Evolutionary conservation across 2,888 invertebrate species (phyloP).

Genomic region (Drosophila seclusa): DNA sequence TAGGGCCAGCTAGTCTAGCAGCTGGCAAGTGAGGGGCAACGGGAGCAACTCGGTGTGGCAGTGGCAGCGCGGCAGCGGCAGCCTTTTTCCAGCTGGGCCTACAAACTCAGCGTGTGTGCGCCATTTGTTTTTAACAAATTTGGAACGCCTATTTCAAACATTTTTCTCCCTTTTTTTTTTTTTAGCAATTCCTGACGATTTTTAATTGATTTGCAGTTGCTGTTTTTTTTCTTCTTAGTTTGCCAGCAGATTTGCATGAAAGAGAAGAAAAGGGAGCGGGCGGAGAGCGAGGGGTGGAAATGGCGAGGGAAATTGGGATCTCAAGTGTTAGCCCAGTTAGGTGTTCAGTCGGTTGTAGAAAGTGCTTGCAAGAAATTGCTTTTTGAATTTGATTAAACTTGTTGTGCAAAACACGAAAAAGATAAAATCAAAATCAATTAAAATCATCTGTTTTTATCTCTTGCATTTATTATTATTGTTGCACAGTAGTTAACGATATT

Average conservation of each 20-base stretch:
- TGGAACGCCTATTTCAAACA: conserved; percentile 26
- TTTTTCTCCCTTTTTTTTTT: conserved; percentile 8
- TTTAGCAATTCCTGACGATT: conserved; percentile 25
- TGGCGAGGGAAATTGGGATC: not conserved
- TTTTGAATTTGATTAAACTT: not conserved
- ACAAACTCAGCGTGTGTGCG: conserved; percentile 41
- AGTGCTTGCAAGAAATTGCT: not conserved
- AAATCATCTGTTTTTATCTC: not conserved
- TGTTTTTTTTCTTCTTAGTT: conserved; percentile 4
- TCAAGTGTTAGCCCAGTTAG: conserved; percentile 45
- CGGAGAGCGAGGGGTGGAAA: too few relatives aligned
- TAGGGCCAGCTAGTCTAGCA: conserved; percentile 52
- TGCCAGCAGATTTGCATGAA: conserved; percentile 18
- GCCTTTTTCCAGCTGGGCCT: conserved; percentile 16
- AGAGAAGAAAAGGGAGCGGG: too few relatives aligned
- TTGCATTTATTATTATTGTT: not conserved
- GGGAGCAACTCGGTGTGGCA: not conserved
- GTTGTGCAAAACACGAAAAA: not conserved
- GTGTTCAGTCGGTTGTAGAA: conserved; percentile 3
- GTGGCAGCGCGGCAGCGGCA: not conserved
- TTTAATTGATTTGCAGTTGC: conserved; percentile 55
- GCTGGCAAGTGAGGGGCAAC: not conserved
- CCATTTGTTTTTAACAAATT: conserved; percentile 62
- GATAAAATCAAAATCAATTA: not conserved
- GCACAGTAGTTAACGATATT: not conserved